Evolutionary conservation across 1,140 invertebrate species (phyloP), one percentile per base, ranked within the genome.

Genomic region (Wasmannia auropunctata): DNA sequence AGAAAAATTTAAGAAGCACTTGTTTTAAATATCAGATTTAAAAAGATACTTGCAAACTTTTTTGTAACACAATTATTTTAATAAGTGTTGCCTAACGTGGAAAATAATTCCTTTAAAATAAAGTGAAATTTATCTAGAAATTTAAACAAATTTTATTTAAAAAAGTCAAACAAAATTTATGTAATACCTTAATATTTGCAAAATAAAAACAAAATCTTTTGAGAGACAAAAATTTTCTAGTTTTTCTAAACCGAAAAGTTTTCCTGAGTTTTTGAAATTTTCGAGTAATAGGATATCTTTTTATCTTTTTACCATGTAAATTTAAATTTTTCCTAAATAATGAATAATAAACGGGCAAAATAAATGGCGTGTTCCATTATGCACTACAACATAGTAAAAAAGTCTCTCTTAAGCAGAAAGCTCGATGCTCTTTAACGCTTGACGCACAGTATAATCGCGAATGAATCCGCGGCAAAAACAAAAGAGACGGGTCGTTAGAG

Each of bases 381-480:
- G 10, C 14, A 14, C n/a, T 16, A 31, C 54, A n/a, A n/a, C 25
- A 63, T n/a, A 40, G 34, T 37, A 43, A 11, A 46, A 43, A 67
- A 22, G 5, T 8, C 6, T 63, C 16, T 43, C 10, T 43, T 46
- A 46, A 77, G 25, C n/a, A 16, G 25, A 10, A 58, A 75, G 8
- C 7, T 54, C 10, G 8, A 80, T 19, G 76, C 22, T 22, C 28
- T 51, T 40, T 67, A n/a, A 65, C 60, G 19, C 43, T 43, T 31
- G 56, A 49, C 40, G 22, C 19, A 40, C 6, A 22, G 8, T 28
- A 58, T 60, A 72, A 72, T 72, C 56, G 67, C 67, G 28, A 16
- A 58, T 81, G 51, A 72, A 58, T 83, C 28, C 28, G 25, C 4
- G 11, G 37, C 28, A 31, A 14, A 46, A 28, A 83, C 67, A 74